Percentiles rank a stretch among this genome's conserved stretches.
These are phyloP conservation scores for Aphis gossypii DNA, from an alignment of 1,140 invertebrate species.

Conservation along the genomic window DNA sequence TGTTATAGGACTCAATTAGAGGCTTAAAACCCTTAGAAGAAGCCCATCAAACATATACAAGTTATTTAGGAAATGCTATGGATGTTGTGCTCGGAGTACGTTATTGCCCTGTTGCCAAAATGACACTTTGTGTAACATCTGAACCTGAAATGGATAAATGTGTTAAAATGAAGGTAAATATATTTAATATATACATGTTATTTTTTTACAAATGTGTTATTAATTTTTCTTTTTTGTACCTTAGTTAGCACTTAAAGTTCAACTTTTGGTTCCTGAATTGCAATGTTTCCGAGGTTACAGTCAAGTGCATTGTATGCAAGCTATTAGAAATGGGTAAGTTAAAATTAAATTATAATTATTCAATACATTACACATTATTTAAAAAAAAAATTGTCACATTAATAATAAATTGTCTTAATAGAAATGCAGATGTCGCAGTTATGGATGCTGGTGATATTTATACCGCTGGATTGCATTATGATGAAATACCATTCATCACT, in stretches of 20 bases:
- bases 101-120: conserved; percentile 79
- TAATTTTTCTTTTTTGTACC: conserved; percentile 61
- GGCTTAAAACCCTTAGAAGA: conserved; percentile 70
- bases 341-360: conserved; percentile 4
- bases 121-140: conserved; percentile 90
- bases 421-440: conserved; percentile 83
- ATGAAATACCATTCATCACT: conserved; percentile 85
- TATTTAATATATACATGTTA: background rate
- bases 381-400: background rate
- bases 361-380: background rate
- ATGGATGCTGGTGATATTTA: conserved; percentile 95
- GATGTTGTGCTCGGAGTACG: conserved; percentile 76
- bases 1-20: conserved; percentile 74
- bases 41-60: conserved; percentile 70
- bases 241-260: conserved; percentile 84
- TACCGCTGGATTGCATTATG: conserved; percentile 82
- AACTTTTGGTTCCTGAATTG: conserved; percentile 87
- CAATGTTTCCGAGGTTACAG: conserved; percentile 85
- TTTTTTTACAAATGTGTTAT: background rate
- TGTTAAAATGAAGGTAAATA: conserved; percentile 85
- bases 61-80: conserved; percentile 72
- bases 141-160: conserved; percentile 91
- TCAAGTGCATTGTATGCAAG: conserved; percentile 89
- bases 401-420: conserved; percentile 59
- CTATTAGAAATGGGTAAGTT: conserved; percentile 73